Percentiles rank a stretch among this genome's conserved stretches.
These are phyloP conservation scores for Mythimna albipuncta DNA, from an alignment of 2,888 invertebrate species.

Conservation along the genomic window DNA sequence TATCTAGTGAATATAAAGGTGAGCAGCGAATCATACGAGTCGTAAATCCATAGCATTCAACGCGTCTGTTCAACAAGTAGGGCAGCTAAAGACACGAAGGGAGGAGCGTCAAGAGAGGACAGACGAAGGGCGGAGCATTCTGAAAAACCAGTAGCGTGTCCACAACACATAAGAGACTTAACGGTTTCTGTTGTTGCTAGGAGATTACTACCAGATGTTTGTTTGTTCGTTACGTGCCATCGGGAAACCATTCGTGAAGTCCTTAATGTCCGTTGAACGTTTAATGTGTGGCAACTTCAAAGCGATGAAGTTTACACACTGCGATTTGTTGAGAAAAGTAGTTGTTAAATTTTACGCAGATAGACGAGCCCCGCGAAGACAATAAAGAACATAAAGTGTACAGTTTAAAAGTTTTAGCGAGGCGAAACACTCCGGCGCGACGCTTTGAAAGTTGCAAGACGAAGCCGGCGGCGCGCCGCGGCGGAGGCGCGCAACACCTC, in stretches of 20 bases:
- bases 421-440: slow-evolving; percentile 80
- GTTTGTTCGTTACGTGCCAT: slow-evolving; percentile 76
- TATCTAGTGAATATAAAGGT: slow-evolving; percentile 67
- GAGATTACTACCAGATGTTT: slow-evolving; percentile 80
- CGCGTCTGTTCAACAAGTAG: slow-evolving; percentile 84
- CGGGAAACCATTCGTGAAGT: slow-evolving; percentile 65
- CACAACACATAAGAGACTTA: slow-evolving; percentile 82
- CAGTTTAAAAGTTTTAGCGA: slow-evolving; percentile 86
- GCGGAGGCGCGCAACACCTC: slow-evolving; percentile 68
- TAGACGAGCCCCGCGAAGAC: slow-evolving; percentile 81
- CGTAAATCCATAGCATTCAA: slow-evolving; percentile 80
- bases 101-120: slow-evolving; percentile 86
- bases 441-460: slow-evolving; percentile 85
- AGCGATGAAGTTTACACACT: slow-evolving; percentile 73
- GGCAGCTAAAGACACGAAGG: slow-evolving; percentile 83
- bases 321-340: slow-evolving; percentile 76
- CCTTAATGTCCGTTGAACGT: slow-evolving; percentile 64
- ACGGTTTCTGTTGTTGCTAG: slow-evolving; percentile 84
- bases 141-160: slow-evolving; percentile 85
- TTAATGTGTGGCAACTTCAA: slow-evolving; percentile 73
- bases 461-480: slow-evolving; percentile 73
- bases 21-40: slow-evolving; percentile 80
- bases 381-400: slow-evolving; percentile 88
- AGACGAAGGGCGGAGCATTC: slow-evolving; percentile 84
- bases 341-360: slow-evolving; percentile 82